These are phyloP conservation scores for Diceros bicornis DNA, from an alignment of 2,797 vertebrate genomes.

Conservation along the genomic window DNA sequence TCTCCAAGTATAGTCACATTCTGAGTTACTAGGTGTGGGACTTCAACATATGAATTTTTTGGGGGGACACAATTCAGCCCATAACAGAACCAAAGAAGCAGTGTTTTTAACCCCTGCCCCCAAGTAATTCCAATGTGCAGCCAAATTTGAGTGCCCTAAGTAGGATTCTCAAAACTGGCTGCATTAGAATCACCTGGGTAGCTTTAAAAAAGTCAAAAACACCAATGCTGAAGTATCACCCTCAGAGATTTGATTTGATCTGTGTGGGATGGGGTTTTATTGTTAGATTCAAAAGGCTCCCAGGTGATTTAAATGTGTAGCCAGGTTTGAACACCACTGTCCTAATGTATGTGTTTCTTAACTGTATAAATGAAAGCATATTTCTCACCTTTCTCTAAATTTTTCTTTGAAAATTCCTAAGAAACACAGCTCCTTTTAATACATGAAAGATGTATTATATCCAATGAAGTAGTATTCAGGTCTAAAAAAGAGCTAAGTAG, in stretches of 20 bases:
- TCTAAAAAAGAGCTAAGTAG: not conserved
- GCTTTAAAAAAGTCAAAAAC: not conserved
- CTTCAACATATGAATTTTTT: not conserved
- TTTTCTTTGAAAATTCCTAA: constrained; percentile 21
- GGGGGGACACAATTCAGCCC: not conserved
- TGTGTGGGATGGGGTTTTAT: not conserved
- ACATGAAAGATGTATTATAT: not conserved
- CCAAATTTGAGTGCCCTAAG: not conserved
- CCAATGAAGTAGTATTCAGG: not conserved
- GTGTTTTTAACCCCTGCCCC: not conserved
- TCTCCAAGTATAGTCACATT: not conserved
- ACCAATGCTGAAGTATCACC: not conserved
- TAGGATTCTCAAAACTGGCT: not conserved
- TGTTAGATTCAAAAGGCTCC: not conserved
- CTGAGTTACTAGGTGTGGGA: not conserved
- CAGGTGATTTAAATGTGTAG: not conserved
- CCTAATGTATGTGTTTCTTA: constrained; percentile 37
- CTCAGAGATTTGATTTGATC: not conserved
- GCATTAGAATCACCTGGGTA: not conserved
- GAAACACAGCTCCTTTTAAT: not conserved
- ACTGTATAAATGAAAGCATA: not conserved
- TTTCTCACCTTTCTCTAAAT: not conserved
- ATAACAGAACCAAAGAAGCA: not conserved
- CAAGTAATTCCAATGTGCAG: not conserved
- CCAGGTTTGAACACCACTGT: not conserved